Percentiles rank a stretch among this genome's conserved stretches.
Evolutionary conservation across 2,113 vertebrate genomes (phyloP).

Genomic region (Genyomyrus donnyi): DNA sequence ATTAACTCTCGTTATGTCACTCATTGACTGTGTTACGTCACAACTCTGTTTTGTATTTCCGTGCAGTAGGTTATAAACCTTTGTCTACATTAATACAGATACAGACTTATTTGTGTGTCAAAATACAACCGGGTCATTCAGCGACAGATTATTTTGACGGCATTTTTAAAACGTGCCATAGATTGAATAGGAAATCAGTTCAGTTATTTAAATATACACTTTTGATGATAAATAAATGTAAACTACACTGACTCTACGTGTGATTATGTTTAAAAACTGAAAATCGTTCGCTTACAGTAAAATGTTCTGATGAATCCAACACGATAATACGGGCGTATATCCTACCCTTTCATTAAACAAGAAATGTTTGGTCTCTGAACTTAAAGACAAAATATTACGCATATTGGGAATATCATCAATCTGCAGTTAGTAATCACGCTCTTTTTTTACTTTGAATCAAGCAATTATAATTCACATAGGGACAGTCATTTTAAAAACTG

Average conservation of each 20-base stretch:
- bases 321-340: neutral
- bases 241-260: neutral
- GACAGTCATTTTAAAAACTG: neutral
- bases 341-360: neutral
- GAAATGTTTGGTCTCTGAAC: neutral
- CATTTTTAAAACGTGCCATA: neutral
- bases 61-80: neutral
- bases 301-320: neutral
- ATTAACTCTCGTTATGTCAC: neutral
- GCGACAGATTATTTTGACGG: neutral
- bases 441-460: neutral
- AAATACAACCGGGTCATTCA: neutral
- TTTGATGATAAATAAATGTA: neutral
- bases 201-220: neutral
- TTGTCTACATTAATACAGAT: neutral
- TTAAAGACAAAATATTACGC: neutral
- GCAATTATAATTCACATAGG: neutral
- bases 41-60: neutral
- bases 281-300: neutral
- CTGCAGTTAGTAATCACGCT: neutral
- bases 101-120: neutral
- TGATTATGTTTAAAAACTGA: neutral
- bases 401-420: neutral
- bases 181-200: neutral
- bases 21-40: neutral